phyloP scores from a whole-genome alignment of 2,888 invertebrate genomes.

The Bellardia pandia region DNA sequence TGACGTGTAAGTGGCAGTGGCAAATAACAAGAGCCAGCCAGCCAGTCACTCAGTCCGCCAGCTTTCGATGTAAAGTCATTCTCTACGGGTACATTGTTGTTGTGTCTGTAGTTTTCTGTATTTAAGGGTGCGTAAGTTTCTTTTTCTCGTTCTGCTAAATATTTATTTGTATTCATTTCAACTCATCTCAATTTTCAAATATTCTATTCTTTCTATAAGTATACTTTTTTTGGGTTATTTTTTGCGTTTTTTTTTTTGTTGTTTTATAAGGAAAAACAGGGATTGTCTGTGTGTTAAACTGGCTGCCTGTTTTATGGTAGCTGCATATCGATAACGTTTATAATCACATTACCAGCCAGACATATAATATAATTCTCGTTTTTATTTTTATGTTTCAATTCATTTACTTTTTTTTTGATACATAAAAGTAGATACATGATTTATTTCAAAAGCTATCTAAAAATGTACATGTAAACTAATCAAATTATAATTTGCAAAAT shows the following conservation, averaged over 20 bases:
- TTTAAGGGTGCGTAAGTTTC: constrained; percentile 67
- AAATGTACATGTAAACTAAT: constrained; percentile 37
- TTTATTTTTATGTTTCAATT: constrained; percentile 29
- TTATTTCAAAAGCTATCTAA: constrained; percentile 47
- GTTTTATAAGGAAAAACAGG: constrained; percentile 44
- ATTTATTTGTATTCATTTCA: constrained; percentile 45
- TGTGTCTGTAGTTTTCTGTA: constrained; percentile 18
- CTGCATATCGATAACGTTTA: constrained; percentile 74
- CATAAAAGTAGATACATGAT: constrained; percentile 33
- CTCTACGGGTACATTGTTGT: constrained; percentile 35
- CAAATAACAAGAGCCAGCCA: constrained; percentile 43
- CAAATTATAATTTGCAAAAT: constrained; percentile 51
- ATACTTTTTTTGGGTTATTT: constrained; percentile 13
- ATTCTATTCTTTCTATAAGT: constrained; percentile 31
- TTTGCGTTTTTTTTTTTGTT: constrained; percentile 23
- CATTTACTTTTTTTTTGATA: constrained; percentile 2
- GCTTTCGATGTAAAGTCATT: constrained; percentile 40
- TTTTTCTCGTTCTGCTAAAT: constrained; percentile 18
- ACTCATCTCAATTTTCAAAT: constrained; percentile 61
- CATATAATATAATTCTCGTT: constrained; percentile 61
- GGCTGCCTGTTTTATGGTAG: constrained; percentile 38
- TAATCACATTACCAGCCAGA: constrained; percentile 72
- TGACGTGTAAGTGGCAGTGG: constrained; percentile 73
- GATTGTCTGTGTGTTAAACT: constrained; percentile 54
- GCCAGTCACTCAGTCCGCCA: background rate